A percentile compares a stretch with the other conserved stretches of the same genome.
Evolutionary conservation across 2,113 vertebrate genomes (phyloP).

Genomic region (Campylomormyrus tamandua): DNA sequence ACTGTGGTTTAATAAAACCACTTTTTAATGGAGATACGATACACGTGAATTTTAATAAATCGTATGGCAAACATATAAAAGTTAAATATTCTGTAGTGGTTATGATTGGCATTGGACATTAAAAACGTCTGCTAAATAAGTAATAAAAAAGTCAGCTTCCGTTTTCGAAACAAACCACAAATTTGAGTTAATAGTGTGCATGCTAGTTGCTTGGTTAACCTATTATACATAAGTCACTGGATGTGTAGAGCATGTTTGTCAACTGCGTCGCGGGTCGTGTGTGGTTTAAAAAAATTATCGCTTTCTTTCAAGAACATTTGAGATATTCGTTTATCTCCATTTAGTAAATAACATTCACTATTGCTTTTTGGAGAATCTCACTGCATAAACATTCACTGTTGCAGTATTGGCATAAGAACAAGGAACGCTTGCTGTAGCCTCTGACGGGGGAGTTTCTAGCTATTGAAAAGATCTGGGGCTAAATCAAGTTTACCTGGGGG

Average conservation of each 20-base stretch:
- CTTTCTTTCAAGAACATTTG: not conserved
- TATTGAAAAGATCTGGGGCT: too few relatives aligned
- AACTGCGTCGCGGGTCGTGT: not conserved
- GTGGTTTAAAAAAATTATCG: not conserved
- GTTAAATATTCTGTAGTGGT: not conserved
- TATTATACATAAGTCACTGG: not conserved
- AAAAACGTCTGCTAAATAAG: not conserved
- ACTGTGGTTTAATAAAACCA: not conserved
- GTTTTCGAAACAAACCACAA: not conserved
- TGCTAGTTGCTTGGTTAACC: not conserved
- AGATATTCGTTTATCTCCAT: not conserved
- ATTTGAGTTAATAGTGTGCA: not conserved
- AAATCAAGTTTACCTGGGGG: too few relatives aligned
- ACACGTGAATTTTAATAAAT: not conserved
- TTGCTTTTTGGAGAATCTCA: not conserved
- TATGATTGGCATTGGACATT: not conserved
- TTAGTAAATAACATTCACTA: not conserved
- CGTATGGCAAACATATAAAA: not conserved
- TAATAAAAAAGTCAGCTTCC: not conserved
- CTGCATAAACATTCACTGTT: not conserved
- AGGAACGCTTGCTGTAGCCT: not conserved
- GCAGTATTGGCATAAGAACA: not conserved
- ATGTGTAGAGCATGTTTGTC: not conserved
- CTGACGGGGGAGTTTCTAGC: not conserved
- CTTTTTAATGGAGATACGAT: not conserved